Evolutionary conservation across 2,888 invertebrate genomes (phyloP), one percentile per base, ranked within the genome.

Genomic region (Scaptomyza polygonia): DNA sequence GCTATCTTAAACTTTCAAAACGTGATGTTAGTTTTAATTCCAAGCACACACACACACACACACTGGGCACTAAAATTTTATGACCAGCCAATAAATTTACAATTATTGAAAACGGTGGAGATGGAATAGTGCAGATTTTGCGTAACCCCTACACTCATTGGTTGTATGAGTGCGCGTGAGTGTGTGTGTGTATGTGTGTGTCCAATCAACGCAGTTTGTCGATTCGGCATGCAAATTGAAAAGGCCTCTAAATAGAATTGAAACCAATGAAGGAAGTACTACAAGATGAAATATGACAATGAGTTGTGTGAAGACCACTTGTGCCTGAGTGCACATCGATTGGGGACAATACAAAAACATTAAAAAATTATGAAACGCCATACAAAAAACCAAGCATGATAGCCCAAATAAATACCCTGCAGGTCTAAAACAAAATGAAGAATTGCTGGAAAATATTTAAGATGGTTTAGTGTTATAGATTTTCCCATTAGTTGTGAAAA

Each of bases 171-270:
- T 29, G n/a, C n/a, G n/a, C n/a, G n/a, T n/a, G n/a, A n/a, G n/a
- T n/a, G n/a, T n/a, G n/a, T n/a, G n/a, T n/a, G n/a, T n/a, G n/a
- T n/a, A n/a, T n/a, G n/a, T n/a, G 32, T 36, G 49, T 40, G 29
- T 29, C 48, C 82, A 84, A 82, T 82, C 81, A 84, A 67, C 44
- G 48, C 59, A 56, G 58, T 67, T 67, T 45, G 51, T 56, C 59
- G 72, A 74, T 79, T 68, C 68, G 16, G 64, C 67, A 79, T 79
- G 79, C 80, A 89, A 89, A 89, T 89, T 89, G 76, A 89, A 88
- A 89, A 88, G 87, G 81, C 89, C 89, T 89, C 78, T 74, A 89
- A 84, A 89, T 71, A 74, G 71, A 78, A 84, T 84, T 84, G 70
- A 82, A 77, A 71, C 71, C 75, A 88, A 84, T 84, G 68, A 82